Evolutionary conservation across 1,140 invertebrate genomes (phyloP).

Genomic region (Rhizoglyphus robini): DNA sequence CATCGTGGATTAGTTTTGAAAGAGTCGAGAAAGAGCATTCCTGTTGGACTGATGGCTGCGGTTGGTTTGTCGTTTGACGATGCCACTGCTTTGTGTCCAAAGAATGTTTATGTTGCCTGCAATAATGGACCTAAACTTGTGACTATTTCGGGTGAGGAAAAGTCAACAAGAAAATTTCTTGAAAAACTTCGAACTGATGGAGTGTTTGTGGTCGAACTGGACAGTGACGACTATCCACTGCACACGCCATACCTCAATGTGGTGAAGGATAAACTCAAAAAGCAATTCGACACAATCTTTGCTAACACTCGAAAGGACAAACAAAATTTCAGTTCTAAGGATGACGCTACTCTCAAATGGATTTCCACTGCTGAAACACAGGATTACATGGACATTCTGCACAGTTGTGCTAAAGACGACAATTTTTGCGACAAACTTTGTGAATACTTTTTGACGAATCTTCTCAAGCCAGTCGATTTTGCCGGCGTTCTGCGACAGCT

Average conservation of each 20-base stretch:
- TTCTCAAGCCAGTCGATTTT: no score
- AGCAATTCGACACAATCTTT: conserved; percentile 62
- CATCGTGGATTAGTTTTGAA: conserved; percentile 29
- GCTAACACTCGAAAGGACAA: conserved; percentile 38
- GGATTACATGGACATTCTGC: not conserved
- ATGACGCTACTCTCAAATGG: not conserved
- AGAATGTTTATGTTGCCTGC: conserved; percentile 67
- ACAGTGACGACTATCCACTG: conserved; percentile 75
- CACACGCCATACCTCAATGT: conserved; percentile 80
- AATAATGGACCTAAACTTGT: conserved; percentile 88
- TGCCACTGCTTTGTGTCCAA: conserved; percentile 51
- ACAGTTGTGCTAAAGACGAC: not conserved
- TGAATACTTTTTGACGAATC: no score
- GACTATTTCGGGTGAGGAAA: conserved; percentile 71
- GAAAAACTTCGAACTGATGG: conserved; percentile 53
- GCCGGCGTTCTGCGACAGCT: no score
- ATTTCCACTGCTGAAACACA: not conserved
- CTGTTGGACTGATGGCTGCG: conserved; percentile 52
- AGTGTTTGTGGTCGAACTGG: conserved; percentile 73
- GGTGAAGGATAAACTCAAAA: conserved; percentile 61
- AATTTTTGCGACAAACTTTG: conserved; percentile 29
- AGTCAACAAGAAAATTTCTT: conserved; percentile 53
- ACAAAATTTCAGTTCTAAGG: not conserved
- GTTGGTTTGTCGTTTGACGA: conserved; percentile 70
- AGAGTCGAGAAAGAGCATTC: conserved; percentile 24